Base-by-base conservation (phyloP, 1,140 invertebrate genomes). In the Glossosoma conforme region DNA sequence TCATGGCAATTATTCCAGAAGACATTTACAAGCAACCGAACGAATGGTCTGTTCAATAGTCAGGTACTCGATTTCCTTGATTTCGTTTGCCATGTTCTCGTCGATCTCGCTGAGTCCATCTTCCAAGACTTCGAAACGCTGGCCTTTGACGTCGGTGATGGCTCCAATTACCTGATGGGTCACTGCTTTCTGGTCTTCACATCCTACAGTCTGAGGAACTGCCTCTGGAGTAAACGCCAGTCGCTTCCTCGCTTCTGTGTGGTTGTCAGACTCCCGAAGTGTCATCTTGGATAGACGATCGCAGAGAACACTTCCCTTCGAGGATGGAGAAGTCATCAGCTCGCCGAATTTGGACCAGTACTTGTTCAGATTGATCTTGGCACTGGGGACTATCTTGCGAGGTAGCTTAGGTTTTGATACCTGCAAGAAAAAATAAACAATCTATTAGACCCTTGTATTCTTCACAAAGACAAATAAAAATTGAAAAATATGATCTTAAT, bases 281-380 rank as follows among this genome's bases (percentile, higher is more conserved):
- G 32, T 37, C 24, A 60, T 48, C 55, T 66, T 65, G 38, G 60
- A 68, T 68, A 69, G 69, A 63, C 69, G 69, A 52, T 68, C 61
- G 54, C 67, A 67, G 65, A 65, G 64, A 54, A 70, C 63, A 64
- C 67, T 67, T 58, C 66, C 66, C 14, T 69, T 63, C n/a, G 67
- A 58, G 4, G 67, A 52, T 43, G 68, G 68, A 43, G 69, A 69
- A 8, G 44, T 55, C 49, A 75, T 71, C 44, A 76, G 56, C 48
- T 77, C 75, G 52, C 75, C 76, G 54, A 79, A 72, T 56, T 76
- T 76, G 43, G 72, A 68, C 77, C 77, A 79, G 62, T 76, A 76
- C 62, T 70, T 71, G 62, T 79, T 78, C 18, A 79, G 66, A 60
- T 79, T 78, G 59, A 79, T 69, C 48, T 70, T 72, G 48, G 75